Evolutionary conservation across 2,888 invertebrate species (phyloP).

Genomic region (Phrixothrix hirtus): DNA sequence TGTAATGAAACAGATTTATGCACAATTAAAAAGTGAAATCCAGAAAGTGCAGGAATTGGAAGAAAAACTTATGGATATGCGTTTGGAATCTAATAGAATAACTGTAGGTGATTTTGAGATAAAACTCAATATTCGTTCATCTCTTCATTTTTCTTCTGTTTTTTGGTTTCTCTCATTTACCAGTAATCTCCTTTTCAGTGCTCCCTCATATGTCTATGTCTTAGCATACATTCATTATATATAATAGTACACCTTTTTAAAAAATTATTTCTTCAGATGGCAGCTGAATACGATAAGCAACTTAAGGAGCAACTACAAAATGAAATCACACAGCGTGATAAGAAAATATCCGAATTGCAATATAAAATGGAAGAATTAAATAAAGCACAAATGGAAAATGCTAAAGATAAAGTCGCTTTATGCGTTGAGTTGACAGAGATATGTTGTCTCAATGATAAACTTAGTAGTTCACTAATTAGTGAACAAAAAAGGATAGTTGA

Average conservation of each 20-base stretch:
- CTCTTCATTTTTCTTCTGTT: neutral
- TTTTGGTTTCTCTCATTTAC: neutral
- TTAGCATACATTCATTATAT: no score
- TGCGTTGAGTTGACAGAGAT: conserved; percentile 50
- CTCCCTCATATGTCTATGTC: neutral
- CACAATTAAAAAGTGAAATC: conserved; percentile 47
- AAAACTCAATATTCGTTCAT: neutral
- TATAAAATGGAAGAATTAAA: conserved; percentile 46
- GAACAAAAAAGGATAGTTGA: conserved; percentile 45
- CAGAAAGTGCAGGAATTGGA: conserved; percentile 46
- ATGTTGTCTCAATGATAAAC: conserved; percentile 46
- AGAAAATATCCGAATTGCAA: conserved; percentile 45
- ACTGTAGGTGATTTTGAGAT: conserved; percentile 40
- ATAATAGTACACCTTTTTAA: no score
- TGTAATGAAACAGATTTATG: conserved; percentile 47
- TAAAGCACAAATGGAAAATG: conserved; percentile 45
- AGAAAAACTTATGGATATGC: conserved; percentile 44
- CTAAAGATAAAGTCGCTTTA: conserved; percentile 49
- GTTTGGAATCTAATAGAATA: conserved; percentile 48
- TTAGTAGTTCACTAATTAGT: conserved; percentile 43
- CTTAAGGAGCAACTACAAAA: conserved; percentile 48
- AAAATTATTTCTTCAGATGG: conserved; percentile 43
- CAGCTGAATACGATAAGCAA: conserved; percentile 52
- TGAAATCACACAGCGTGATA: conserved; percentile 47
- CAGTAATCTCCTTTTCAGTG: no score